Base-by-base conservation (phyloP, 2,113 vertebrate species). In the Pterocles burchelli region DNA sequence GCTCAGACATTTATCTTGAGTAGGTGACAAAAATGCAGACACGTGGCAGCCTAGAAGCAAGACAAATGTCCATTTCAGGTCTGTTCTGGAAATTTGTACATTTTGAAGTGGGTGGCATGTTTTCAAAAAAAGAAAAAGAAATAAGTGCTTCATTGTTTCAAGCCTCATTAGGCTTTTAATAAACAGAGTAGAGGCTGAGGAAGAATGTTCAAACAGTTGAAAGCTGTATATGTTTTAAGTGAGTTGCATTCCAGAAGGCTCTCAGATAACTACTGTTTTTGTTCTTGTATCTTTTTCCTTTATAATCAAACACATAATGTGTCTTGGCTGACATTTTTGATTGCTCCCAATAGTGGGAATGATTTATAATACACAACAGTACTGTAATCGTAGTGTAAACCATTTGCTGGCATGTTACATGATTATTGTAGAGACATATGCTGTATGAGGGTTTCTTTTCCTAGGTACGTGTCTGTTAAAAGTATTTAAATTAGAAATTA, bases 1-100 rank as follows among this genome's bases (percentile, higher is more conserved):
- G 68, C 73, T 82, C 68, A 92, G 93, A 93, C 88, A 96, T 97
- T 98, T 97, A 96, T 97, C 92, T 98, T 97, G 96, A 97, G 96
- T 98, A 96, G 97, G 95, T 94, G 95, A 94, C 82, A 96, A 95
- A 97, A 96, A 97, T 97, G 96, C 88, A 68, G 95, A 85, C 97
- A 94, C 89, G 94, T 97, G 97, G 97, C 97, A 96, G 85, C 62
- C 59, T 83, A 66, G 90, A 84, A 78, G 80, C 13, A 74, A 78
- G 78, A 97, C 96, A 97, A 97, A 94, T 71, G 80, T 75, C 68
- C 63, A 25, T 85, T 97, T 97, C 87, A 91, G 85, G 76, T 84
- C 76, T 95, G 3, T 94, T 80, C 88, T 97, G 92, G 93, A 96
- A 97, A 94, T 96, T 81, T 97, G 93, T 97, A 86, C 95, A 92